Base-by-base conservation (phyloP, 2,888 invertebrate genomes). In the Drosophila mettleri region DNA sequence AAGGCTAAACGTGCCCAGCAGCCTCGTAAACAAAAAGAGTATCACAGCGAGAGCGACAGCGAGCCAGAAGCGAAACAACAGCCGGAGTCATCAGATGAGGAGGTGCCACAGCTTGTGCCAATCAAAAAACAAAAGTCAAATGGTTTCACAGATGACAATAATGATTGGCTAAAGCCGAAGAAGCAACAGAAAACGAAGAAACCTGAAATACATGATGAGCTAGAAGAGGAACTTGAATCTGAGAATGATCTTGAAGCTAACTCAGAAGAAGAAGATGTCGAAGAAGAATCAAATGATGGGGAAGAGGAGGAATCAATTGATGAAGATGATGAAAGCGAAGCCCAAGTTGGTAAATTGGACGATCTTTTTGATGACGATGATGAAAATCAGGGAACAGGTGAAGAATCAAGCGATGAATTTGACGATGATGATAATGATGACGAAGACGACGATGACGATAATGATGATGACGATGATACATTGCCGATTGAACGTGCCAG, bases 401-500 rank as follows among this genome's bases (percentile, higher is more conserved):
- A 18, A 2, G 46, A 36, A 8, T 43, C 24, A 24, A 0, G 22
- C 64, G 92, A 94, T 39, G 91, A 91, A 38, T 87, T 86, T 88
- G 94, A 53, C 1, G 63, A 94, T 64, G 92, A 94, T 31, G 91
- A 91, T 27, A 89, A 82, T 8, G 53, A 53, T 2, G 89, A 90
- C 12, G 90, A 90, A 18, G 90, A 90, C 6, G 89, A 90, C 2
- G 90, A 89, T 9, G 90, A 89, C 0, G 90, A 90, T 7, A 90
- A 91, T 2, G 93, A 93, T 60, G 93, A 93, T 39, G 94, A 95
- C 68, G 94, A 95, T 67, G 95, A 96, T 87, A 93, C 96, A 91
- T 91, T 98, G 53, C 98, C 98, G 0, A 96, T 98, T 90, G 98
- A 98, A 93, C 97, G 95, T 89, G 95, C 95, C 62, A 96, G 96